phyloP scores from a whole-genome alignment of 2,113 vertebrate species.

The Sinocyclocheilus grahami region DNA sequence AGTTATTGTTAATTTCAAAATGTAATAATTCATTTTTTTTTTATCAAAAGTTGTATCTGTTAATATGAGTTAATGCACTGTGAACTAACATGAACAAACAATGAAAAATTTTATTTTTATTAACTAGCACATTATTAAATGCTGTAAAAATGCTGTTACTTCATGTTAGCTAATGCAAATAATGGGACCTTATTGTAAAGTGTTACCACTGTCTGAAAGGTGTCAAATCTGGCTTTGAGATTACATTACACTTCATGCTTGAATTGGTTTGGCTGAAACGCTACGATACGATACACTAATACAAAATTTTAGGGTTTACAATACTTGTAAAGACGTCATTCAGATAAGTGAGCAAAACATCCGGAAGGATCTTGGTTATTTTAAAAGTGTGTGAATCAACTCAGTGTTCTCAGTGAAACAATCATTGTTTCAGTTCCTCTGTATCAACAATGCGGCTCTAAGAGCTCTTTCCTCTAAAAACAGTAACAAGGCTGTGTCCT shows the following conservation, averaged over 20 bases:
- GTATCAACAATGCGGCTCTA: constrained; percentile 44
- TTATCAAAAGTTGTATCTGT: background rate
- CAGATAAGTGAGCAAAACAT: constrained; percentile 30
- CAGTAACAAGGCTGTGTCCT: constrained; percentile 35
- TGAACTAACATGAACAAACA: no score
- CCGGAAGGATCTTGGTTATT: constrained; percentile 37
- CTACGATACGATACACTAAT: background rate
- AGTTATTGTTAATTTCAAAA: background rate
- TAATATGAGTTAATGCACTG: background rate
- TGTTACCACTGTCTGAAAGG: background rate
- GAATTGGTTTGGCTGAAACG: background rate
- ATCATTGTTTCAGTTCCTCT: constrained; percentile 54
- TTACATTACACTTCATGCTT: background rate
- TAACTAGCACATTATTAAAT: no score
- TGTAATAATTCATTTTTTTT: background rate
- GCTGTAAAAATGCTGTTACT: no score
- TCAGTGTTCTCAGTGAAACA: constrained; percentile 33
- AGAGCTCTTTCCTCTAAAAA: constrained; percentile 44
- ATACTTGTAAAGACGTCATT: constrained; percentile 25
- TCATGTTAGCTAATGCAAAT: no score
- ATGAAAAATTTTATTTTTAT: no score
- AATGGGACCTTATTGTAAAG: background rate
- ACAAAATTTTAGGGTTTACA: background rate
- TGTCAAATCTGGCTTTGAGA: background rate
- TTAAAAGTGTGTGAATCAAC: constrained; percentile 48